phyloP scores from a whole-genome alignment of 2,113 vertebrate genomes.

The Platycercus adscitus region DNA sequence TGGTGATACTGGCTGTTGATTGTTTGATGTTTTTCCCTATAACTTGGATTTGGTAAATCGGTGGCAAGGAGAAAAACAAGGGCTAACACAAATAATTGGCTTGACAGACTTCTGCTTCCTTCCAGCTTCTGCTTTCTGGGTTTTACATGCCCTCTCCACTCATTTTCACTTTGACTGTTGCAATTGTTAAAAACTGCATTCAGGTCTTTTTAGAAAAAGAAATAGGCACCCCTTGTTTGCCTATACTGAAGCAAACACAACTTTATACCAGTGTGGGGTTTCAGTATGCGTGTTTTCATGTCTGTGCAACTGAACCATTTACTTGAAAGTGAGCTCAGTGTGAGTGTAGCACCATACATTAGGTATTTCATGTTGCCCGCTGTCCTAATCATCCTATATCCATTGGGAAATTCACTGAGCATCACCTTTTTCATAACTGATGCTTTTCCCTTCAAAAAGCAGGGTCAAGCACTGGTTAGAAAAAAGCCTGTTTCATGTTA shows the following conservation, averaged over 20 bases:
- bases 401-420: background rate
- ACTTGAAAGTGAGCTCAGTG: background rate
- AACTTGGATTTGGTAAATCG: background rate
- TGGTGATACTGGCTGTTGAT: background rate
- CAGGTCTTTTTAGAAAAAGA: background rate
- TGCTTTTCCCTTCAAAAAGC: background rate
- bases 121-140: background rate
- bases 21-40: background rate
- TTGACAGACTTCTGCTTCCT: conserved; percentile 22
- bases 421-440: background rate
- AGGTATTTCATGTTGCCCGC: background rate
- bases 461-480: background rate
- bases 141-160: background rate
- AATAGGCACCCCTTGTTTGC: background rate
- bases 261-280: background rate
- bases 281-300: background rate
- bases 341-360: background rate
- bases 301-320: background rate
- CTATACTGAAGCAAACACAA: background rate
- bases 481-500: background rate
- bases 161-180: background rate
- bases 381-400: background rate
- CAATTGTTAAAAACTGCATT: background rate
- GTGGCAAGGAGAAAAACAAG: background rate
- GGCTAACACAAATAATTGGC: background rate